These are phyloP conservation scores for Netelia fuscicornis DNA, from an alignment of 2,888 invertebrate genomes.

Conservation along the genomic window DNA sequence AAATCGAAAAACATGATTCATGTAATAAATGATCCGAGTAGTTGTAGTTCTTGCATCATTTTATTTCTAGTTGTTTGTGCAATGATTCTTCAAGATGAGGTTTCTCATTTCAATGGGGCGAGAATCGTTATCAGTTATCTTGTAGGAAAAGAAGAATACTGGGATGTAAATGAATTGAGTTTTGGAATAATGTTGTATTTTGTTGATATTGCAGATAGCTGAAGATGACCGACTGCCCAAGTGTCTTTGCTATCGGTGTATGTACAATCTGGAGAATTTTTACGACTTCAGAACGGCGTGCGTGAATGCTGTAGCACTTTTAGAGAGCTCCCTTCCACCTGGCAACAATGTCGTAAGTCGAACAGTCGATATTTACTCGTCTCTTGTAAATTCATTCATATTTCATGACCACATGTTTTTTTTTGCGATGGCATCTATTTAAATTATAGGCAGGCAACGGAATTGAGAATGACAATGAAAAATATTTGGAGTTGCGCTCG, in stretches of 20 bases:
- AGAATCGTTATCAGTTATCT: no score
- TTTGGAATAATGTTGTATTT: slow-evolving; percentile 16
- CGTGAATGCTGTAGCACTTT: slow-evolving; percentile 83
- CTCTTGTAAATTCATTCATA: slow-evolving; percentile 11
- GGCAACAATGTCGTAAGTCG: slow-evolving; percentile 73
- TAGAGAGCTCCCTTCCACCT: slow-evolving; percentile 80
- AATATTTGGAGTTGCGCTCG: slow-evolving; percentile 75
- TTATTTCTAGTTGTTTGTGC: no score
- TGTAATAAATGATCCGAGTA: no score
- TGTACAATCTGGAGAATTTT: slow-evolving; percentile 85
- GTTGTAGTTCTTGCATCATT: no score
- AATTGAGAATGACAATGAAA: slow-evolving; percentile 66
- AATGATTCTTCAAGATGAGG: no score
- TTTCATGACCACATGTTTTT: slow-evolving; percentile 6
- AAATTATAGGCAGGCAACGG: slow-evolving; percentile 62
- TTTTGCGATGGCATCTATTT: slow-evolving; percentile 34
- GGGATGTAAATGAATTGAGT: not conserved
- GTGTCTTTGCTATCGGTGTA: slow-evolving; percentile 85
- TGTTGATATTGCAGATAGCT: slow-evolving; percentile 80
- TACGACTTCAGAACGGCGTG: slow-evolving; percentile 85
- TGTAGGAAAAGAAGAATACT: no score
- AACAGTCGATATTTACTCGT: not conserved
- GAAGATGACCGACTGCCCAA: slow-evolving; percentile 85
- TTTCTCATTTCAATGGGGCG: no score
- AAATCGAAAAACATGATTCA: no score